These are phyloP conservation scores for Pseudochaenichthys georgianus DNA, from an alignment of 2,797 vertebrate species.

Conservation along the genomic window DNA sequence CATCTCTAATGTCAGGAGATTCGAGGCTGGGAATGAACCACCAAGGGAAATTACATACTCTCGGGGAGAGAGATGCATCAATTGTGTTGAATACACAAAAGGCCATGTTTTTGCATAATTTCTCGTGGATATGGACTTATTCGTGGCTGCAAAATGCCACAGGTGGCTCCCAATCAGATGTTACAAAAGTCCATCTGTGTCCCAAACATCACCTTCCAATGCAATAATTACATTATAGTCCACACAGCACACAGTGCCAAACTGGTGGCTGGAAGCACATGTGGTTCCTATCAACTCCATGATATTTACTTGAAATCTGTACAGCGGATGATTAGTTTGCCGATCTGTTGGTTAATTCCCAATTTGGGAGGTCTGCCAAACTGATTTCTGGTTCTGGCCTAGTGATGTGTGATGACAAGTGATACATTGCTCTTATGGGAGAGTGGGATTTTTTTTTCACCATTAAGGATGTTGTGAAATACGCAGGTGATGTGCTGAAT, in stretches of 20 bases:
- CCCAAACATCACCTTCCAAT: not conserved
- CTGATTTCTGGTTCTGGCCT: constrained; percentile 27
- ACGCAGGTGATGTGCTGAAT: no score
- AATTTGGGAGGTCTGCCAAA: constrained; percentile 30
- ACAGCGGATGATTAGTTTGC: constrained; percentile 31
- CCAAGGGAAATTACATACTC: constrained; percentile 31
- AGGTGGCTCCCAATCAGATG: constrained; percentile 13
- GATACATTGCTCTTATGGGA: not conserved
- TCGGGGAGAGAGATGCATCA: not conserved
- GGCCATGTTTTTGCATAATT: not conserved
- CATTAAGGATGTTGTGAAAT: not conserved
- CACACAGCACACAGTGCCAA: not conserved
- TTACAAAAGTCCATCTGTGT: constrained; percentile 25
- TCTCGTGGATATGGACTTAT: not conserved
- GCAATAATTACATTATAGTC: constrained; percentile 16
- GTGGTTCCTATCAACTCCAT: not conserved
- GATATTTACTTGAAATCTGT: constrained; percentile 4
- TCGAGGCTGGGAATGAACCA: constrained; percentile 33
- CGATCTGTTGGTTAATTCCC: constrained; percentile 33
- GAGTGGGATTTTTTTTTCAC: not conserved
- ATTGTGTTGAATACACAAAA: constrained; percentile 22
- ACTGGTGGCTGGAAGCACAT: constrained; percentile 9
- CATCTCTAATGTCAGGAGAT: constrained; percentile 10
- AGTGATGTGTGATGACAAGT: not conserved
- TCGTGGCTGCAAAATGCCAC: constrained; percentile 16